Percentiles rank a stretch among this genome's conserved stretches.
phyloP scores from a whole-genome alignment of 2,797 vertebrate genomes.

The Acanthornis magna region DNA sequence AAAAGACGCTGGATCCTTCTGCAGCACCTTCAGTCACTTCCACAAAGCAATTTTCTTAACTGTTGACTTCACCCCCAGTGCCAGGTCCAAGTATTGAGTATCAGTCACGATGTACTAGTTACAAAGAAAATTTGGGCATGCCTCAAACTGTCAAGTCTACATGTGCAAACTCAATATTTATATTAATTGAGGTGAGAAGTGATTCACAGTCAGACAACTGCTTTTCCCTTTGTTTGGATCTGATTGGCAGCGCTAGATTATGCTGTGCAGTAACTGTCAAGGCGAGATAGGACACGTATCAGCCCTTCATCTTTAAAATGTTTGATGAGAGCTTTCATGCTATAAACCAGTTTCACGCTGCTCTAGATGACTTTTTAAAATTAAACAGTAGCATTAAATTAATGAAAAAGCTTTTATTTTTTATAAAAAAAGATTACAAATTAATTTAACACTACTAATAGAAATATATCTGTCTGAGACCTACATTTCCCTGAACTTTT shows the following conservation, averaged over 20 bases:
- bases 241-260: conserved; percentile 56
- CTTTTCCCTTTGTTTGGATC: conserved; percentile 47
- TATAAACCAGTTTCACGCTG: not conserved
- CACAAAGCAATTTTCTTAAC: conserved; percentile 24
- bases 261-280: conserved; percentile 35
- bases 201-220: conserved; percentile 52
- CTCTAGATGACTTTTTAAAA: not conserved
- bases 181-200: conserved; percentile 59
- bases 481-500: not conserved
- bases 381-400: not conserved
- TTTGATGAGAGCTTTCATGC: not conserved
- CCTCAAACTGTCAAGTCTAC: conserved; percentile 47
- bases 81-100: conserved; percentile 19
- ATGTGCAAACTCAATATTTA: conserved; percentile 52
- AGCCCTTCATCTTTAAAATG: not conserved
- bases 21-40: not conserved
- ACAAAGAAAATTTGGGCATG: conserved; percentile 50
- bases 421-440: rapidly evolving
- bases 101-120: conserved; percentile 28
- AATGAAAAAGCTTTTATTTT: not conserved
- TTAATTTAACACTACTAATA: not conserved
- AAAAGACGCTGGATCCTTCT: not conserved
- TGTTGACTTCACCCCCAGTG: conserved; percentile 21
- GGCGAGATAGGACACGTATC: conserved; percentile 12
- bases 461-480: not conserved